phyloP scores from a whole-genome alignment of 2,888 invertebrate genomes.

The Gonocerus acuteangulatus region DNA sequence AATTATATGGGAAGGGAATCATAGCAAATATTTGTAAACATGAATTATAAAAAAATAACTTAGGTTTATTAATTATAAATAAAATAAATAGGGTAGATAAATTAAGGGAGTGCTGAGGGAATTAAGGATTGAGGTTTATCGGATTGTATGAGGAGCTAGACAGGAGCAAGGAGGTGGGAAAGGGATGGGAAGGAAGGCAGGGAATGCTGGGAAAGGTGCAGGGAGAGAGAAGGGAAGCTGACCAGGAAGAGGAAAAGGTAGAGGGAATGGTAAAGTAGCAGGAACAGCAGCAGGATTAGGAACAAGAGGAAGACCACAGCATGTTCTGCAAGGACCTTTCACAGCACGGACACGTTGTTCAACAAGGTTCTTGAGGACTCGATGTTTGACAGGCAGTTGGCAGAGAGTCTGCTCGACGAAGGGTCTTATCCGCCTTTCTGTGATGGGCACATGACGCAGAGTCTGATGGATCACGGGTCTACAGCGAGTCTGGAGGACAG shows the following conservation, averaged over 20 bases:
- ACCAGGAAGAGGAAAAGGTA: background rate
- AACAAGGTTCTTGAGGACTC: constrained; percentile 15
- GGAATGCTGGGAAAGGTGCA: background rate
- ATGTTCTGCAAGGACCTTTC: constrained; percentile 26
- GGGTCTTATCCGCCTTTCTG: constrained; percentile 26
- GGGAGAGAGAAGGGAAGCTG: background rate
- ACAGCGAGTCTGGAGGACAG: constrained; percentile 26
- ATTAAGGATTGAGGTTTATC: no score
- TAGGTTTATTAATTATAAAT: no score
- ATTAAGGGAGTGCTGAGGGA: no score
- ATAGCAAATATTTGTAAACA: no score
- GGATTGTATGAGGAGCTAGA: background rate
- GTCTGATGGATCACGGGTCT: constrained; percentile 27
- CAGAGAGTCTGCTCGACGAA: constrained; percentile 26
- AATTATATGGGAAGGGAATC: no score
- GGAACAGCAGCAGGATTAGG: background rate
- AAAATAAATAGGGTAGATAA: no score
- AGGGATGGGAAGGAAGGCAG: background rate
- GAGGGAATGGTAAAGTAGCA: no score
- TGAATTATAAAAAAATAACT: no score
- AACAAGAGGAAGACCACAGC: background rate
- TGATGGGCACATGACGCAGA: constrained; percentile 30
- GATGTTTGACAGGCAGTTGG: constrained; percentile 27
- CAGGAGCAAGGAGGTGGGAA: background rate
- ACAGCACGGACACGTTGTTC: constrained; percentile 22